Evolutionary conservation across 1,140 invertebrate species (phyloP), one percentile per base, ranked within the genome.

Genomic region (Venustaconcha ellipsiformis): DNA sequence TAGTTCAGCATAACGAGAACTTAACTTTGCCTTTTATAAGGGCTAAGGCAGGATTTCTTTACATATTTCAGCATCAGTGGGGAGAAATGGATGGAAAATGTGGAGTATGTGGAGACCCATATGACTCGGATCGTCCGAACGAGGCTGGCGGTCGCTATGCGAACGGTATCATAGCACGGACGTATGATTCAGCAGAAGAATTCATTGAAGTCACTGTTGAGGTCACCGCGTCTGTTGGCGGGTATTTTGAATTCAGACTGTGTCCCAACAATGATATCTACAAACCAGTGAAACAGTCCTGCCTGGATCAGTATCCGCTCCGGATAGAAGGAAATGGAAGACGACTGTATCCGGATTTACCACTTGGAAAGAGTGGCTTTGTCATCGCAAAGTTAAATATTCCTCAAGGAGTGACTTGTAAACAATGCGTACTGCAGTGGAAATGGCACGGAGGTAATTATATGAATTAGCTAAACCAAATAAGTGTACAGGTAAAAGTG

Each of bases 201-300:
- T 67, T 67, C 37, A 76, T 82, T 37, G 67, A 69, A 26, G 37
- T 74, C 14, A 58, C 67, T 13, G 68, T 82, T 1, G 65, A 82
- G 69, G 57, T 82, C 59, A 82, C 81, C 37, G 77, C 81, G 62
- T 70, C 68, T 57, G 73, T 80, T 17, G 59, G 57, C 78, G 96
- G 96, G 18, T 96, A 93, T 88, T 97, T 97, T 83, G 95, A 96
- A 85, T 97, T 97, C 89, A 91, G 94, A 66, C 82, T 96, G 0
- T 97, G 96, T 84, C 93, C 95, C 0, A 91, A 92, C 85, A 91
- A 91, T 56, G 88, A 88, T 87, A 69, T 71, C 26, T 69, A 67
- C 5, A 71, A 17, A 20, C 30, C 12, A 13, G 77, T 74, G 2
- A 79, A 26, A 5, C 26, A 67, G 37, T 66, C 69, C 14, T 81